Base-by-base conservation (phyloP, 2,888 invertebrate species). In the Tachina grossa region DNA sequence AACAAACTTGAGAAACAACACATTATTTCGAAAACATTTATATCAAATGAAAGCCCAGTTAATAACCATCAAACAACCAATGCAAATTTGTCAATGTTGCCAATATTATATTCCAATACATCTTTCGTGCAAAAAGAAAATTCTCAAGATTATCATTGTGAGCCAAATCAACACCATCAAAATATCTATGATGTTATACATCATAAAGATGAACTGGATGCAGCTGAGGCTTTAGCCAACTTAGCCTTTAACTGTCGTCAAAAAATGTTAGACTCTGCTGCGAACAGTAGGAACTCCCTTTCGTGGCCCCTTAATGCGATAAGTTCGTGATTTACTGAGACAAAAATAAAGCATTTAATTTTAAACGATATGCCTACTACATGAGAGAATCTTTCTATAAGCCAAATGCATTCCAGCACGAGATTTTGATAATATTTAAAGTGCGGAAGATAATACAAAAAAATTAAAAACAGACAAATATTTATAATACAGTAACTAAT, bases 131-230 rank as follows among this genome's bases (percentile, higher is more conserved):
- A 85, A 82, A 78, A 22, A 55, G 68, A 79, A 39, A 83, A 72
- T 63, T 53, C 72, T 61, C 82, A 75, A 31, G 65, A 72, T 49
- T 43, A 65, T 39, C 13, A 63, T 49, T 49, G 16, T 13, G 59
- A 72, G 31, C 1, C 74, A 43, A 47, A 11, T 39, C 65, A 65
- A 1, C 69, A 74, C 11, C 71, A 71, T n/a, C 59, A 83, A 9
- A 87, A 88, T 49, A 83, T 88, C 19, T 89, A 88, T 69, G 86
- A 89, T 76, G 89, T 89, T 22, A 92, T 92, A 74, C 95, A 96
- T 90, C 95, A 95, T 75, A 94, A 95, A 88, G 96, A 96, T 89
- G 96, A 96, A 90, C 93, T 96, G 31, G 96, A 96, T 90, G 96
- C 96, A 0, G 96, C 96, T 0, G 96, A 96, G 86, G 96, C 96